These are phyloP conservation scores for Alcedo atthis DNA, from an alignment of 2,797 vertebrate genomes.

Conservation along the genomic window DNA sequence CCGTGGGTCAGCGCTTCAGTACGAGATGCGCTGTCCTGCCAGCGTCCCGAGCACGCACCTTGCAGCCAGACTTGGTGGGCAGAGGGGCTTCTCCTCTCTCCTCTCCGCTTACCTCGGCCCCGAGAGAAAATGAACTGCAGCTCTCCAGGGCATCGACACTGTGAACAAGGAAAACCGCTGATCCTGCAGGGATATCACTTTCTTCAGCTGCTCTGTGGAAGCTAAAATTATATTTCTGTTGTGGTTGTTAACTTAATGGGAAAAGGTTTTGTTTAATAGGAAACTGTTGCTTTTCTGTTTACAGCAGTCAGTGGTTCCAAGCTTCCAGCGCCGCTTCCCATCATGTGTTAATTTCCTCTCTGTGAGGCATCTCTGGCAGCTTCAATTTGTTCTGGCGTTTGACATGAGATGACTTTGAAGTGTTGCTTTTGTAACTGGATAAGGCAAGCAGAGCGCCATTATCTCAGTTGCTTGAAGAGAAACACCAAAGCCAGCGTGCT, in stretches of 20 bases:
- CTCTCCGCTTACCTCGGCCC: not conserved
- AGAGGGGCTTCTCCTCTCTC: not conserved
- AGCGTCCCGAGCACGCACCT: not conserved
- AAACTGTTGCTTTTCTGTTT: not conserved
- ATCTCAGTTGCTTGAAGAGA: not conserved
- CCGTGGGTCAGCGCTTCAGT: not conserved
- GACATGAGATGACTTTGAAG: slow-evolving; percentile 22
- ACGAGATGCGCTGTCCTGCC: not conserved
- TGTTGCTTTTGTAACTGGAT: not conserved
- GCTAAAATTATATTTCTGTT: not conserved
- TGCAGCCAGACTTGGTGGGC: not conserved
- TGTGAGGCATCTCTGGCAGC: slow-evolving; percentile 4
- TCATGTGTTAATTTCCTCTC: not conserved
- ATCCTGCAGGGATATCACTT: not conserved
- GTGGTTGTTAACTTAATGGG: not conserved
- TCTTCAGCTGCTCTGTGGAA: not conserved
- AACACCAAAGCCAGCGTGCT: not conserved
- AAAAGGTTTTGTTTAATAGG: not conserved
- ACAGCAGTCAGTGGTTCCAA: not conserved
- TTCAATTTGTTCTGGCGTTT: not conserved
- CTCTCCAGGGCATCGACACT: not conserved
- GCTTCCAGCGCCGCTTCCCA: not conserved
- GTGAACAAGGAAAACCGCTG: not conserved
- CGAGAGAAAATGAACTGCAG: not conserved
- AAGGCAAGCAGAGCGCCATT: not conserved